Percentiles rank a stretch among this genome's conserved stretches.
Evolutionary conservation across 2,888 invertebrate genomes (phyloP).

Genomic region (Polydrusus cervinus): DNA sequence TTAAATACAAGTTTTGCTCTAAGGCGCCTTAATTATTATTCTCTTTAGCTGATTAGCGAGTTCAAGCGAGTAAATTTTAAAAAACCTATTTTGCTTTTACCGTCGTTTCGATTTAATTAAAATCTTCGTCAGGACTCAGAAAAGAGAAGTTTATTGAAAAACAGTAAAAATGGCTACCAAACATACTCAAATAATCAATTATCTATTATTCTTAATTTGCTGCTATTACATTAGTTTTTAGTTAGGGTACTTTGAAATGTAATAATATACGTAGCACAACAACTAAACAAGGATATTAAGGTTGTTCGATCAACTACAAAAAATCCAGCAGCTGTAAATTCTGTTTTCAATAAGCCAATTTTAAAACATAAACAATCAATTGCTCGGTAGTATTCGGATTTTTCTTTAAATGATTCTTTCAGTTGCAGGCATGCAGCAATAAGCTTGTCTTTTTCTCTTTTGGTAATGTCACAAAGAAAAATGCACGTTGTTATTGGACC

Average conservation of each 20-base stretch:
- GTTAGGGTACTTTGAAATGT: background rate
- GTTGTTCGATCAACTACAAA: background rate
- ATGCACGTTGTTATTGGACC: background rate
- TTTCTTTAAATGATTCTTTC: background rate
- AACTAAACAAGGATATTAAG: background rate
- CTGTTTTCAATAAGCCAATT: background rate
- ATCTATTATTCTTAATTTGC: no score
- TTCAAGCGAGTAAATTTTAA: no score
- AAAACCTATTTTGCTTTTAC: no score
- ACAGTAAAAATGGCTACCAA: no score
- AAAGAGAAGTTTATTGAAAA: no score
- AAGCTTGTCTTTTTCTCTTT: background rate
- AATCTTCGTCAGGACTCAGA: no score
- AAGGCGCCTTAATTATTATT: no score
- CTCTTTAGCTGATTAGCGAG: no score
- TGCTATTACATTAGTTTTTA: no score
- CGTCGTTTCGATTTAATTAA: no score
- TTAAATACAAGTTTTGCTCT: no score
- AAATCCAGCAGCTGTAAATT: background rate
- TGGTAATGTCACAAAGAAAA: background rate
- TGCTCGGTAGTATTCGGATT: background rate
- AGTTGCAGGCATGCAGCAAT: background rate
- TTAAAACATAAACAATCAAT: background rate
- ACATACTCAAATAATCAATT: no score
- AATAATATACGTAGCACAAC: background rate